Evolutionary conservation across 2,113 vertebrate species (phyloP).

Genomic region (Chaetops frenatus): DNA sequence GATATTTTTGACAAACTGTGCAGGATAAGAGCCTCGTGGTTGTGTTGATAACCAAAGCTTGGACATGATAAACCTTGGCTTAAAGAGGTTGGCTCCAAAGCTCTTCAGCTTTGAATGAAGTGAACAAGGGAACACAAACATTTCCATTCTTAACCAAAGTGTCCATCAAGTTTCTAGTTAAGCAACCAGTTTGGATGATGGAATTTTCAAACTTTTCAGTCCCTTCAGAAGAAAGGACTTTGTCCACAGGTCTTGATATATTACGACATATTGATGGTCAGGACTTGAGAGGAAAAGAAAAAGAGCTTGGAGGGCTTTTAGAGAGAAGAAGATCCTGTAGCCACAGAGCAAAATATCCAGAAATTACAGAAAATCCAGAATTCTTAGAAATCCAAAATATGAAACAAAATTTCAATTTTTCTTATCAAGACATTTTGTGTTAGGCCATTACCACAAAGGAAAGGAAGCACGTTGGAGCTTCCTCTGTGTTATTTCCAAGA

Average conservation of each 20-base stretch:
- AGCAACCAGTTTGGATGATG: background rate
- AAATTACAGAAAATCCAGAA: background rate
- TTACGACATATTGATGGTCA: background rate
- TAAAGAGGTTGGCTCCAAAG: background rate
- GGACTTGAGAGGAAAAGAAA: background rate
- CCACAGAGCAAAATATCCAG: background rate
- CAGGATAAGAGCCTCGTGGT: background rate
- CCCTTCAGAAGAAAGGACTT: background rate
- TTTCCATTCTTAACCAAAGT: background rate
- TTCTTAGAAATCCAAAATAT: background rate
- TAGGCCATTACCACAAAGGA: background rate
- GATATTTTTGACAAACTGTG: background rate
- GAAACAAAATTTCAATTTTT: background rate
- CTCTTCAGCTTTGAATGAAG: background rate
- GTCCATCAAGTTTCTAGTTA: background rate
- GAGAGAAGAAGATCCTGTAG: background rate
- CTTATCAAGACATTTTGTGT: background rate
- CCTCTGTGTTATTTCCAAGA: background rate
- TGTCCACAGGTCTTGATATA: too few species aligned
- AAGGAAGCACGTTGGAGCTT: background rate
- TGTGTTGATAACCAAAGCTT: background rate
- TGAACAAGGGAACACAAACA: background rate
- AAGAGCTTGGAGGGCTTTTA: background rate
- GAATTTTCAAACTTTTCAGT: background rate
- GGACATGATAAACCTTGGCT: background rate